Evolutionary conservation across 2,113 vertebrate species (phyloP).

Genomic region (Microtus oregoni): DNA sequence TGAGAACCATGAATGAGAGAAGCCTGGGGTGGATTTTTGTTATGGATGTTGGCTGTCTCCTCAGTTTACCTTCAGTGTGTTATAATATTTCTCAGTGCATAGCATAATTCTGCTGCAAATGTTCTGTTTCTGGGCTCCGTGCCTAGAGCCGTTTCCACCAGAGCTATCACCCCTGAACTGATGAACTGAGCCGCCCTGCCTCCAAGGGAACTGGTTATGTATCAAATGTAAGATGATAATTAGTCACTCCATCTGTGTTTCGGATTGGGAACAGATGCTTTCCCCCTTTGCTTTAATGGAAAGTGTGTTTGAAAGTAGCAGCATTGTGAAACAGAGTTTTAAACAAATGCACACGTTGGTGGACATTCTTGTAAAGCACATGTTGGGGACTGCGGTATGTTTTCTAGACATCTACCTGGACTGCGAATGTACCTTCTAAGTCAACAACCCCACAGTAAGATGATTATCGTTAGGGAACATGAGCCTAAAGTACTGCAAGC

Average conservation of each 20-base stretch:
- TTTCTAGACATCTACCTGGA: background rate
- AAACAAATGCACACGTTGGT: background rate
- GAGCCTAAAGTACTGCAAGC: background rate
- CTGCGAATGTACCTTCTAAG: background rate
- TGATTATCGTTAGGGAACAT: background rate
- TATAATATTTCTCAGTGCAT: background rate
- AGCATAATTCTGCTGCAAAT: background rate
- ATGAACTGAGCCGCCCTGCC: background rate
- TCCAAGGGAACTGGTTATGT: conserved; percentile 42
- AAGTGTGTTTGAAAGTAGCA: conserved; percentile 45
- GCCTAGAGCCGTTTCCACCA: background rate
- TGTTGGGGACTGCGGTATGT: too few species aligned
- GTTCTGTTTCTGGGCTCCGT: background rate
- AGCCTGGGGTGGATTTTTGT: conserved; percentile 15
- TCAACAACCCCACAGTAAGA: background rate
- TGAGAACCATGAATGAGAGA: background rate
- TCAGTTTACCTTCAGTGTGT: background rate
- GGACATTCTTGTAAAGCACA: background rate
- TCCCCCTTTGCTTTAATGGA: conserved; percentile 42
- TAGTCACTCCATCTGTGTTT: conserved; percentile 59
- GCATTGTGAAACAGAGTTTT: conserved; percentile 1
- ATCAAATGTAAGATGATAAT: conserved; percentile 66
- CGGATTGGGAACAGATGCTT: conserved; percentile 57
- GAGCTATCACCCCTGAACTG: background rate
- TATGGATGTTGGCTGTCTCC: background rate